Evolutionary conservation across 2,888 invertebrate species (phyloP), one percentile per base, ranked within the genome.

Genomic region (Girardia tigrina): DNA sequence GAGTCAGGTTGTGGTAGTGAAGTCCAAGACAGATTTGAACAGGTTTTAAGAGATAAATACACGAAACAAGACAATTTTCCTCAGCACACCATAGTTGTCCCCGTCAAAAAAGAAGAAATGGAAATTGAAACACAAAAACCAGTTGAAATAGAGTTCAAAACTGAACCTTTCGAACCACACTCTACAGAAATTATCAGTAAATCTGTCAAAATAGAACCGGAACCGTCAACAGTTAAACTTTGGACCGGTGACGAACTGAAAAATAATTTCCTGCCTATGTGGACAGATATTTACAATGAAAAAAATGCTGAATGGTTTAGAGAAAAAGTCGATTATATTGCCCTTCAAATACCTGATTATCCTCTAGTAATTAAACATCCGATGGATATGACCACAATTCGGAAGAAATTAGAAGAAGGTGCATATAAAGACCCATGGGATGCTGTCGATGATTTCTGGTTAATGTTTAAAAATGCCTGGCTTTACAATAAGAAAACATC

Each of bases 391-490:
- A 91, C 92, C 23, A 93, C 94, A 0, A 94, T 99, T 79, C 91
- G 91, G 82, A 88, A 90, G 81, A 95, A 94, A 84, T 86, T 98
- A 75, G 92, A 94, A 82, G 89, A 90, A 75, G 95, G 94, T 36
- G 90, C 91, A 82, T 99, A 97, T 84, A 89, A 89, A 77, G 94
- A 97, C 86, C 97, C 97, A 0, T 97, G 97, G 95, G 92, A 97
- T 84, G 98, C 94, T 84, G 94, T 95, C 1, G 95, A 99, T 82
- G 98, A 99, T 84, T 92, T 98, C 0, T 98, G 95, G 94, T 88
- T 97, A 79, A 99, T 99, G 98, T 97, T 99, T 83, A 97, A 98
- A 82, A 99, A 99, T 85, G 98, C 98, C 6, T 99, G 98, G 98
- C 87, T 97, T 12, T 99, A 98, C 85, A 99, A 99, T 85, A 89